Evolutionary conservation across 2,888 invertebrate species (phyloP).

Genomic region (Lysandra bellargus): DNA sequence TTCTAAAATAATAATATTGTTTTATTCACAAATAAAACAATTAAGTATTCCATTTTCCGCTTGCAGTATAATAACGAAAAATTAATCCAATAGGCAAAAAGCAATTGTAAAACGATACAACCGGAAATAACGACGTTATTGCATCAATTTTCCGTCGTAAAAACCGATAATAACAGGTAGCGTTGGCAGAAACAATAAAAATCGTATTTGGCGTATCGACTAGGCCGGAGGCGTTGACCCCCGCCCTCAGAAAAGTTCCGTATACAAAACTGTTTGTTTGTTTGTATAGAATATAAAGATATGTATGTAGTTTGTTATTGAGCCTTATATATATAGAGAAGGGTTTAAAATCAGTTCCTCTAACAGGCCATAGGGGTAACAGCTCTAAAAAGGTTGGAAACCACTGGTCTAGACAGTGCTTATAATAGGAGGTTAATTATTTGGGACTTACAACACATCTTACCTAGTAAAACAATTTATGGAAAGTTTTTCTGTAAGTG

Average conservation of each 20-base stretch:
- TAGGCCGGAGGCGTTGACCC: conserved; percentile 51
- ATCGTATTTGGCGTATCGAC: conserved; percentile 40
- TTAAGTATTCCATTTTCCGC: neutral
- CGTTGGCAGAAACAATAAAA: conserved; percentile 33
- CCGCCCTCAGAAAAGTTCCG: conserved; percentile 47
- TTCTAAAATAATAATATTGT: no score
- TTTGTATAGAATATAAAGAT: conserved; percentile 36
- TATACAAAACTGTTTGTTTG: conserved; percentile 32
- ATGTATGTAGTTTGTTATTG: conserved; percentile 38
- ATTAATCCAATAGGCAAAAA: neutral
- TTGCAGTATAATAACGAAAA: neutral
- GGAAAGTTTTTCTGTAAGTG: neutral
- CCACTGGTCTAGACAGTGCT: neutral
- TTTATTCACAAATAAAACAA: no score
- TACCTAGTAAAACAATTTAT: neutral
- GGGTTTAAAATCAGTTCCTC: neutral
- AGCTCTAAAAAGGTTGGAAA: no score
- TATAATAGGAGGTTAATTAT: neutral
- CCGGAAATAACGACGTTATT: neutral
- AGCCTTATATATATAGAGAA: neutral
- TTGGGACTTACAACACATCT: neutral
- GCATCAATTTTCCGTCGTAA: conserved; percentile 15
- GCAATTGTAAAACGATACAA: neutral
- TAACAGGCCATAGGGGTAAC: no score
- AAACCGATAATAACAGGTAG: conserved; percentile 20